These are phyloP conservation scores for Nezara viridula DNA, from an alignment of 2,888 invertebrate genomes.

Conservation along the genomic window DNA sequence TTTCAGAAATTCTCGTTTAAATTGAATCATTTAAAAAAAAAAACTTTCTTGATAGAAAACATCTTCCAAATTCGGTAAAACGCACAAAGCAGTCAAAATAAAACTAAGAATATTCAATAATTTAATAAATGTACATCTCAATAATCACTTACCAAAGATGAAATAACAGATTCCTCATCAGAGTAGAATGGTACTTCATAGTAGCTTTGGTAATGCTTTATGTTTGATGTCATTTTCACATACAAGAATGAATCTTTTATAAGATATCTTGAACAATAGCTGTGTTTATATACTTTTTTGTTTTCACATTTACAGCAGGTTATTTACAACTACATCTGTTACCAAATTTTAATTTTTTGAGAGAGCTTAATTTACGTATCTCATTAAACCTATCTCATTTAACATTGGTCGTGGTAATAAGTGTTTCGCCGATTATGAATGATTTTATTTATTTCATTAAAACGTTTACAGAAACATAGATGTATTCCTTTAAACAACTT, in stretches of 20 bases:
- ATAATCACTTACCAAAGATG: not conserved
- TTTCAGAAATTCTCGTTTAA: not conserved
- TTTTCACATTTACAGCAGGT: slow-evolving; percentile 18
- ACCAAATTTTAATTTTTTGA: not conserved
- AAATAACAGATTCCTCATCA: not conserved
- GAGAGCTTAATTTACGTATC: not conserved
- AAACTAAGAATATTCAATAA: not conserved
- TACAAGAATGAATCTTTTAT: not conserved
- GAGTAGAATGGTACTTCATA: not conserved
- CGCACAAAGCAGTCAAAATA: not conserved
- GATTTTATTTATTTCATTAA: too few relatives aligned
- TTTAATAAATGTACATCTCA: not conserved
- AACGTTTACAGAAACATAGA: too few relatives aligned
- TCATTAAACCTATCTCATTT: not conserved
- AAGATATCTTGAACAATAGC: not conserved
- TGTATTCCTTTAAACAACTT: too few relatives aligned
- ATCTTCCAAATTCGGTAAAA: not conserved
- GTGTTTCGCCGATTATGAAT: too few relatives aligned
- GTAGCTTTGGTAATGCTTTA: not conserved
- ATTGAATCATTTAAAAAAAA: not conserved
- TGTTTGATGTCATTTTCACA: not conserved
- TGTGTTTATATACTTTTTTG: not conserved
- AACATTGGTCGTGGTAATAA: too few relatives aligned
- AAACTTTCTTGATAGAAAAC: not conserved
- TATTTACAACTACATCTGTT: slow-evolving; percentile 22